Percentiles rank a stretch among this genome's conserved stretches.
These are phyloP conservation scores for Drosophila quasianomalipes DNA, from an alignment of 2,888 invertebrate genomes.

Conservation along the genomic window DNA sequence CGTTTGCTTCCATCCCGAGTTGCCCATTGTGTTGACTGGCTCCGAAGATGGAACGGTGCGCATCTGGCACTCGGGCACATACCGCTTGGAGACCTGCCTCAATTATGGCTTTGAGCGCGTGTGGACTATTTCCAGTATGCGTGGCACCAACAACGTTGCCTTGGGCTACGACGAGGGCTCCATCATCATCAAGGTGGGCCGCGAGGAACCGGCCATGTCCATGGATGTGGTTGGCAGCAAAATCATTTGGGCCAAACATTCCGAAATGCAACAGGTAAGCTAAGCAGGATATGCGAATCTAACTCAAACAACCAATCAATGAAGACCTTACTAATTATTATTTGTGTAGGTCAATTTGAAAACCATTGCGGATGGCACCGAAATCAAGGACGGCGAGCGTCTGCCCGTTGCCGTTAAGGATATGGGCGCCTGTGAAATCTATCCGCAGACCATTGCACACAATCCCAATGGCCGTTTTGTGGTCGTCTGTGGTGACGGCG, in stretches of 20 bases:
- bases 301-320: background rate
- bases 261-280: slow-evolving; percentile 95
- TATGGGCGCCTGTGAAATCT: slow-evolving; percentile 99
- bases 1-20: slow-evolving; percentile 98
- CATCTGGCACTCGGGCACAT: slow-evolving; percentile 99
- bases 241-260: slow-evolving; percentile 99
- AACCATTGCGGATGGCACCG: slow-evolving; percentile 86
- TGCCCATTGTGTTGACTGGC: slow-evolving; percentile 98
- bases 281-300: slow-evolving; percentile 21
- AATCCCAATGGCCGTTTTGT: slow-evolving; percentile 97
- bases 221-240: slow-evolving; percentile 99
- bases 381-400: slow-evolving; percentile 95
- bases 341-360: slow-evolving; percentile 79
- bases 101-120: slow-evolving; percentile 99
- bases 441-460: slow-evolving; percentile 99
- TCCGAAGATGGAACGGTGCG: slow-evolving; percentile 99
- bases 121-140: slow-evolving; percentile 97
- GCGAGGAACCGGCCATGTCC: slow-evolving; percentile 99
- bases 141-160: slow-evolving; percentile 98
- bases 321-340: background rate
- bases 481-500: slow-evolving; percentile 99
- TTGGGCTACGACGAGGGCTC: slow-evolving; percentile 89
- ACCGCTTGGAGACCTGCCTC: slow-evolving; percentile 97
- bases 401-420: slow-evolving; percentile 98
- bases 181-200: slow-evolving; percentile 88